These are phyloP conservation scores for Protodeltote pygarga DNA, from an alignment of 2,888 invertebrate genomes.

Conservation along the genomic window DNA sequence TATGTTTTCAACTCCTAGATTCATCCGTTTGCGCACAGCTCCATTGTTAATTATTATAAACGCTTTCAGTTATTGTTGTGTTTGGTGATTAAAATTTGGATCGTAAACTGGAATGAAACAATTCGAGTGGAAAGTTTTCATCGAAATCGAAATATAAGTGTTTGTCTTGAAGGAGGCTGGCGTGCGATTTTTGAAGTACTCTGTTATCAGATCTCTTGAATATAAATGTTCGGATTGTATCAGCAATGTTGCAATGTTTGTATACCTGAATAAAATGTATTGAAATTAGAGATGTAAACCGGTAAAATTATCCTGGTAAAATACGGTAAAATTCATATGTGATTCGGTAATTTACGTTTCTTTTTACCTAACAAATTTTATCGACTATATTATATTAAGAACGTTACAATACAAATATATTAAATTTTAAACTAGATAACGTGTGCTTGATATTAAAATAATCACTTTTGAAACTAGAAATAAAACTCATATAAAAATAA, in stretches of 20 bases:
- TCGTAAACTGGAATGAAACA: constrained; percentile 49
- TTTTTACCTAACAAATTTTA: too few relatives aligned
- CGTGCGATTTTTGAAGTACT: constrained; percentile 6
- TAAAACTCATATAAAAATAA: too few relatives aligned
- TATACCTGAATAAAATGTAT: background rate
- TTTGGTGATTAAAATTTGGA: constrained; percentile 64
- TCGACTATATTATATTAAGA: too few relatives aligned
- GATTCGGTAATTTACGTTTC: too few relatives aligned
- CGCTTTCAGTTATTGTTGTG: constrained; percentile 69
- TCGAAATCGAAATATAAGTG: constrained; percentile 41
- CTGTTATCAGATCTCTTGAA: constrained; percentile 14
- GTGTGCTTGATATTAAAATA: too few relatives aligned
- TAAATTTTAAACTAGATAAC: too few relatives aligned
- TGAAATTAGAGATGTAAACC: background rate
- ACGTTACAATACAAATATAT: too few relatives aligned
- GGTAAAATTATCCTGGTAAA: background rate
- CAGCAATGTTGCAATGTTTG: background rate
- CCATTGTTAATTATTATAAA: constrained; percentile 76
- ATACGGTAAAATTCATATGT: too few relatives aligned
- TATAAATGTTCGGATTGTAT: constrained; percentile 6
- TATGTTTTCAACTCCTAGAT: constrained; percentile 35
- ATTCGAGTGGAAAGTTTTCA: constrained; percentile 48
- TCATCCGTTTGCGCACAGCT: constrained; percentile 57
- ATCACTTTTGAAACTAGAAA: too few relatives aligned
- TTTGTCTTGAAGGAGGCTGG: constrained; percentile 37